Conservation (phyloP, 2,888 invertebrate species). For the Prosopocoilus inquinatus region DNA sequence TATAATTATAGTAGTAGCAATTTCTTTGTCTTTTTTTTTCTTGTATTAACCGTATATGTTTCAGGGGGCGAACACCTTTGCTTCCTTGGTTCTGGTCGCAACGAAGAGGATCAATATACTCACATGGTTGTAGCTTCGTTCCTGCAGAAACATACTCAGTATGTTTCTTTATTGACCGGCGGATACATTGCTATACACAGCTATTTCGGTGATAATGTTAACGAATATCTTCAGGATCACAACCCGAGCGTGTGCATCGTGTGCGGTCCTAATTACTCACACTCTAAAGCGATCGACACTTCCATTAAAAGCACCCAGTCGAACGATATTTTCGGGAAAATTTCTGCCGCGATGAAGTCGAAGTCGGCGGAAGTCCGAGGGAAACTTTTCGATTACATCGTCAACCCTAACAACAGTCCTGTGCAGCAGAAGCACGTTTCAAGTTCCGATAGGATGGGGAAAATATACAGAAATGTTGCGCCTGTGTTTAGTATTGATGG, state of each 20-base stretch:
- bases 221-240: slow-evolving; percentile 82
- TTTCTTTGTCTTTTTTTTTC: slow-evolving; percentile 2
- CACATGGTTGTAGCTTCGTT: slow-evolving; percentile 99
- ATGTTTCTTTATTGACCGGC: slow-evolving; percentile 88
- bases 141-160: slow-evolving; percentile 88
- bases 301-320: slow-evolving; percentile 44
- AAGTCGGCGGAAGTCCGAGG: slow-evolving; percentile 92
- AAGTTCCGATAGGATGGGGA: slow-evolving; percentile 79
- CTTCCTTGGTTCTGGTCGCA: slow-evolving; percentile 89
- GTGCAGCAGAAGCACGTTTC: slow-evolving; percentile 79
- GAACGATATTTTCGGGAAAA: slow-evolving; percentile 76
- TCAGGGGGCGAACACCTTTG: slow-evolving; percentile 80
- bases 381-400: slow-evolving; percentile 89
- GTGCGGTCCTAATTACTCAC: slow-evolving; percentile 58
- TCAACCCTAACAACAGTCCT: slow-evolving; percentile 69
- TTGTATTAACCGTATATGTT: slow-evolving; percentile 18
- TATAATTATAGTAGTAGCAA: neutral
- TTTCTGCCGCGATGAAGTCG: slow-evolving; percentile 83
- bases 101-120: slow-evolving; percentile 93
- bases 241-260: slow-evolving; percentile 77
- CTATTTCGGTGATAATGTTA: slow-evolving; percentile 77
- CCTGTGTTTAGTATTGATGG: slow-evolving; percentile 95
- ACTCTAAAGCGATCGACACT: slow-evolving; percentile 39
- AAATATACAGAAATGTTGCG: slow-evolving; percentile 83
- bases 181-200: slow-evolving; percentile 86